Evolutionary conservation across 1,140 invertebrate species (phyloP).

Genomic region (Aporrectodea caliginosa): DNA sequence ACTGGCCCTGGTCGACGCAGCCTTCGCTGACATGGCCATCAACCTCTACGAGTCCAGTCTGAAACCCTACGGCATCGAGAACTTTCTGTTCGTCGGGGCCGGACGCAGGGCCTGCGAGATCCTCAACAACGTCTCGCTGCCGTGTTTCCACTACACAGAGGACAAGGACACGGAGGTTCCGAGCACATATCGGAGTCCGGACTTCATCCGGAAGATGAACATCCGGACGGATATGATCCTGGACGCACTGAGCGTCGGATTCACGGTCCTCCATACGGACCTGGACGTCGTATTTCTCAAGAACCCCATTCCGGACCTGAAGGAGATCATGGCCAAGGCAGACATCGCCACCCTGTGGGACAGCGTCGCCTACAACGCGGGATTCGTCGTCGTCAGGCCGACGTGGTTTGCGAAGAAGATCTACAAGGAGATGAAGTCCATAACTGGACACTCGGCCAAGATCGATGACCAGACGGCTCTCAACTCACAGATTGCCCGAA

Average conservation of each 20-base stretch:
- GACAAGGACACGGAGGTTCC: slow-evolving; percentile 12
- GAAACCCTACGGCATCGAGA: slow-evolving; percentile 16
- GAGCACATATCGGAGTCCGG: slow-evolving; percentile 18
- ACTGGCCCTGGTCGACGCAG: slow-evolving; percentile 26
- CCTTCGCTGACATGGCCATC: slow-evolving; percentile 25
- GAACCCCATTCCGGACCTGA: slow-evolving; percentile 18
- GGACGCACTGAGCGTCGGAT: slow-evolving; percentile 22
- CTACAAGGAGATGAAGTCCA: slow-evolving; percentile 21
- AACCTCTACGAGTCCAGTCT: slow-evolving; percentile 28
- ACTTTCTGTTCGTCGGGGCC: slow-evolving; percentile 25
- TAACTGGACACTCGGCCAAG: slow-evolving; percentile 1
- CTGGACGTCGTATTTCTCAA: slow-evolving; percentile 25
- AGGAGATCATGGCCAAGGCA: slow-evolving; percentile 14
- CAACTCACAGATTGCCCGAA: slow-evolving; percentile 6
- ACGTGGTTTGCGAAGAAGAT: slow-evolving; percentile 5
- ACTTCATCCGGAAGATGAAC: slow-evolving; percentile 33
- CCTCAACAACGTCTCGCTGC: slow-evolving; percentile 15
- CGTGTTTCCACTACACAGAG: slow-evolving; percentile 18
- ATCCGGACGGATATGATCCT: slow-evolving; percentile 28
- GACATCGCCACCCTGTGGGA: slow-evolving; percentile 29
- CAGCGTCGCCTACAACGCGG: slow-evolving; percentile 25
- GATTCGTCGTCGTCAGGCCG: slow-evolving; percentile 28
- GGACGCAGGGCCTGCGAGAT: slow-evolving; percentile 14
- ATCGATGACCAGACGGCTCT: slow-evolving; percentile 31
- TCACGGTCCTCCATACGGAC: slow-evolving; percentile 31